Percentiles rank a stretch among this genome's conserved stretches.
Conservation (phyloP, 2,113 vertebrate species). For the Thermophis baileyi region DNA sequence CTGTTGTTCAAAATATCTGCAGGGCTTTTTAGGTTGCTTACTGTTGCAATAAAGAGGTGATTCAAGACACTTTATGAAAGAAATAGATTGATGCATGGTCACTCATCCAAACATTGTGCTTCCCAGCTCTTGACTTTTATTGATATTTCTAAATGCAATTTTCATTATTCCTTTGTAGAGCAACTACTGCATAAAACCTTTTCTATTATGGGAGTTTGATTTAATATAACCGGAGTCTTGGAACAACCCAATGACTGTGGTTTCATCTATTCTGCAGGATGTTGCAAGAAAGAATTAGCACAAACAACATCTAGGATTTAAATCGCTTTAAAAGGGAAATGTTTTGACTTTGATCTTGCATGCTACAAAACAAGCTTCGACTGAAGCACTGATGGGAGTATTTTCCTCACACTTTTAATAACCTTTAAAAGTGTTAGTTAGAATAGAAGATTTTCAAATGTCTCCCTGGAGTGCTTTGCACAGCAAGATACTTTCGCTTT, state of each 20-base stretch:
- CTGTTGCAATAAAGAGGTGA: background rate
- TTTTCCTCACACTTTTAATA: background rate
- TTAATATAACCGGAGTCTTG: background rate
- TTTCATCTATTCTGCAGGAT: background rate
- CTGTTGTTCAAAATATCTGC: background rate
- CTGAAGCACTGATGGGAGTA: background rate
- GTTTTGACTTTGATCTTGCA: conserved; percentile 34
- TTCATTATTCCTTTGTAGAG: background rate
- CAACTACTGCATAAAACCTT: background rate
- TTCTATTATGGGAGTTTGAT: conserved; percentile 14
- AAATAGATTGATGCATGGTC: background rate
- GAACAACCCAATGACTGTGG: background rate
- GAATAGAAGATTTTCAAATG: conserved; percentile 27
- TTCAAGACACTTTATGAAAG: background rate
- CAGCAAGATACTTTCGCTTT: background rate
- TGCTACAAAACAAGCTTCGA: background rate
- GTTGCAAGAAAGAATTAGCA: conserved; percentile 40
- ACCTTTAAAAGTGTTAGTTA: conserved; percentile 10
- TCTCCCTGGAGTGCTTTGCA: background rate
- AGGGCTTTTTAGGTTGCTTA: background rate
- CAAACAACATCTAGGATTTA: conserved; percentile 23
- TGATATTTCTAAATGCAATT: background rate
- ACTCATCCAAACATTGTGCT: background rate
- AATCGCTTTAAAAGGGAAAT: conserved; percentile 26
- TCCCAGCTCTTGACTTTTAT: background rate